Evolutionary conservation across 92 coral and sea anemone genomes (phyloP), one percentile per base, ranked within the genome.

Genomic region (Phymanthus crucifer): DNA sequence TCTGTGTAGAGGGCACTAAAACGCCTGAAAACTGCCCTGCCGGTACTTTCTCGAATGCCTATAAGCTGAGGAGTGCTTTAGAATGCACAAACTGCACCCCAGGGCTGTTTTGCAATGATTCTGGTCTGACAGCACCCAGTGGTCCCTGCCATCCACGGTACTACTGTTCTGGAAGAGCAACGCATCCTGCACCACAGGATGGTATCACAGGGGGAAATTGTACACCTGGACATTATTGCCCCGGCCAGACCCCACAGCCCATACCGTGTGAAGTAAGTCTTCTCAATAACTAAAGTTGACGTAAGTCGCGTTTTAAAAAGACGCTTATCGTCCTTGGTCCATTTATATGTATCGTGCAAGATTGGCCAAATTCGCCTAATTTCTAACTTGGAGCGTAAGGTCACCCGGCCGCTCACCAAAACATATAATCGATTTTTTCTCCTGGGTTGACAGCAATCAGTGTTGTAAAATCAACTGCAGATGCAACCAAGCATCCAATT

Each of bases 151-250:
- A 82, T 73, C 91, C 98, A 1, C 76, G 98, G 32, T 96, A 93
- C 68, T 96, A 88, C 74, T 96, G 99, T 66, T 84, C 66, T 0
- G 99, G 97, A 40, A 78, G 92, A 57, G 94, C 99, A 12, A 79
- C 77, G 18, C 93, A 92, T 27, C 96, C 98, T 6, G 94, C 93
- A 19, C 99, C 99, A 35, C 91, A 86, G 70, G 98, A 95, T 75
- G 90, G 90, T 8, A 0, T 76, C 14, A 89, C 99, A 56, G 99
- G 99, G 27, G 99, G 99, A 37, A 90, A 87, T 80, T 96, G 99
- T 61, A 96, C 97, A 48, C 95, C 98, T 17, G 99, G 99, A 36
- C 98, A 96, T 77, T 96, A 84, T 66, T 96, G 99, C 77, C 98
- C 99, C 24, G 89, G 89, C 64, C 84, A 86, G 37, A 93, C 99